Evolutionary conservation across 2,888 invertebrate species (phyloP).

Genomic region (Brachyopa scutellaris): DNA sequence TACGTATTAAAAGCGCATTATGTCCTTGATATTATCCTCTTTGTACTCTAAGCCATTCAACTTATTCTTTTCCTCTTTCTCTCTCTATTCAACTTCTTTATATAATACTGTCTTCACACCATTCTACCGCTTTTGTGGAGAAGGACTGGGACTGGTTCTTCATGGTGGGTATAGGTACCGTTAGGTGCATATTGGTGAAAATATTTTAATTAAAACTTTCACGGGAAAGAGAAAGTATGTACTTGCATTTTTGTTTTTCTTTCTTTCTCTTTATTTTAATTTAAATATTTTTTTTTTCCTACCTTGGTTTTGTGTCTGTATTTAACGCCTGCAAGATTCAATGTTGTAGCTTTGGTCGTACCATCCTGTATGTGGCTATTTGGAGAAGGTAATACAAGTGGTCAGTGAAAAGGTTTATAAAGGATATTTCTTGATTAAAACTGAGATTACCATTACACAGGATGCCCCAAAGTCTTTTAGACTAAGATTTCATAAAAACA

Average conservation of each 20-base stretch:
- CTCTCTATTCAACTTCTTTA: conserved; percentile 48
- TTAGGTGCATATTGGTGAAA: conserved; percentile 68
- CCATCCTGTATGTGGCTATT: too few species aligned
- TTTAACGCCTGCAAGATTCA: conserved; percentile 16
- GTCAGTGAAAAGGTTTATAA: too few species aligned
- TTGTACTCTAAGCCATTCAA: conserved; percentile 60
- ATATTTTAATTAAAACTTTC: conserved; percentile 71
- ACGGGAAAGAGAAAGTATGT: conserved; percentile 56
- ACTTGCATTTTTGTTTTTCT: neutral
- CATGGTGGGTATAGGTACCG: neutral
- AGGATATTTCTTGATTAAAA: too few species aligned
- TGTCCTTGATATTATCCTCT: conserved; percentile 67
- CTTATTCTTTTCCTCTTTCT: conserved; percentile 58
- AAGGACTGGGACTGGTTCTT: conserved; percentile 1
- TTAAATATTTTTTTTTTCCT: conserved; percentile 38
- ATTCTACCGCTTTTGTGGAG: neutral
- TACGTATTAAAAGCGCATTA: conserved; percentile 71
- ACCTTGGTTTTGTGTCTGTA: conserved; percentile 18
- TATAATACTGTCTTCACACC: conserved; percentile 7
- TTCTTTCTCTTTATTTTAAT: neutral
- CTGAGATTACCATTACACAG: too few species aligned
- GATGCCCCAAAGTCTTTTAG: too few species aligned
- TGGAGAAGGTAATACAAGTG: too few species aligned
- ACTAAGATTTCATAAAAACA: too few species aligned
- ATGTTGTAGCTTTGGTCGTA: too few species aligned